Evolutionary conservation across 2,888 invertebrate species (phyloP), one percentile per base, ranked within the genome.

Genomic region (Synergus umbraculus): DNA sequence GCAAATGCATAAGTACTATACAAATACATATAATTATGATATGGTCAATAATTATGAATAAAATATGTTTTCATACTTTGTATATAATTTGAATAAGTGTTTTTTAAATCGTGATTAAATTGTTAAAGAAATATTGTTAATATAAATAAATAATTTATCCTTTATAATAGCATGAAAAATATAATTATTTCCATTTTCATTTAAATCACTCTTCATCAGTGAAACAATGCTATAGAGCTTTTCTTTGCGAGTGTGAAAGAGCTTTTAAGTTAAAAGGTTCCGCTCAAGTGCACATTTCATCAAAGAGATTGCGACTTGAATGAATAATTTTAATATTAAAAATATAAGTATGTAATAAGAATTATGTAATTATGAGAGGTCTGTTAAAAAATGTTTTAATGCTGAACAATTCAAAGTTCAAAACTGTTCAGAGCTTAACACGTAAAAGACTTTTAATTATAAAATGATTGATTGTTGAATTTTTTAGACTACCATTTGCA

Each of bases 1-100:
- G 76, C 79, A 79, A 81, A 78, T 80, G 78, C 76, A 79, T 76
- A 37, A 37, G 44, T 78, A 29, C 29, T 29, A 49, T 46, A 29
- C 69, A 69, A 67, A 69, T 69, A 65, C 41, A 41, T 65, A 41
- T 65, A 49, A 44, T 67, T 44, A 67, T 46, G 43, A 67, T 46
- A 22, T 69, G 22, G 44, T 22, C 13, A 46, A 43, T 67, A 67
- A 69, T 69, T 46, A 69, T 49, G 22, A 49, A 46, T 44, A 44
- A 22, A 67, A 44, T 18, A 44, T 18, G 44, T 67, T 54, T 49
- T 54, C 54, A 54, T 54, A 54, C n/a, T 2, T 9, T n/a, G n/a
- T 3, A 54, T n/a, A n/a, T n/a, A 18, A 2, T 54, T 3, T n/a
- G 54, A 54, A 54, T n/a, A 54, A 37, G 7, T 7, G 8, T n/a